Base-by-base conservation (phyloP, 2,888 invertebrate species). In the Lithophane ornitopus region DNA sequence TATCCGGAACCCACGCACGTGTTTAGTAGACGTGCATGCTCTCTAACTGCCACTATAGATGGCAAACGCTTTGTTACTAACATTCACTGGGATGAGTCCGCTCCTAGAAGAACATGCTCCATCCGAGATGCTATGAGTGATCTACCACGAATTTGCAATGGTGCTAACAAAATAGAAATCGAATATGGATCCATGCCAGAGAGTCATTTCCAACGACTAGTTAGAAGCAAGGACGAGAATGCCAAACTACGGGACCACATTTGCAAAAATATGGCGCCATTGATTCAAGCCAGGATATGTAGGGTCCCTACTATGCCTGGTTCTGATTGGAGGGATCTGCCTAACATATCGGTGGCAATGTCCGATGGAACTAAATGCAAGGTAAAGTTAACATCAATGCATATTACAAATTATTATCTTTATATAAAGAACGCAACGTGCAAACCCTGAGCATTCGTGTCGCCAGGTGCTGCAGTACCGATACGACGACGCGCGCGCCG, bases 251-350 rank as follows among this genome's bases (percentile, higher is more conserved):
- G 97, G 14, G 98, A 98, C 92, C 98, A 99, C 89, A 97, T 98
- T 79, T 98, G 98, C 91, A 98, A 98, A 91, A 98, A 98, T 89
- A 98, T 98, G 98, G 97, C 98, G 54, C 97, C 98, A 0, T 93
- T 98, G 52, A 98, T 98, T 2, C 98, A 97, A 92, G 98, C 98
- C 0, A 97, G 98, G 74, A 98, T 99, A 90, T 94, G 97, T 39
- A 97, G 98, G 81, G 97, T 99, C 75, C 98, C 98, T 0, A 97
- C 97, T 1, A 96, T 97, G 4, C 97, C 97, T 0, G 98, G 98
- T 1, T 97, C 98, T 0, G 98, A 99, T 92, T 99, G 99, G 99
- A 96, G 98, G 62, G 98, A 98, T 92, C 95, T 99, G 41, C 98
- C 99, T 1, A 99, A 99, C 90, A 97, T 98, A 78, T 97, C 97